Percentiles rank a stretch among this genome's conserved stretches.
phyloP scores from a whole-genome alignment of 2,888 invertebrate genomes.

The Aporophyla nigra region DNA sequence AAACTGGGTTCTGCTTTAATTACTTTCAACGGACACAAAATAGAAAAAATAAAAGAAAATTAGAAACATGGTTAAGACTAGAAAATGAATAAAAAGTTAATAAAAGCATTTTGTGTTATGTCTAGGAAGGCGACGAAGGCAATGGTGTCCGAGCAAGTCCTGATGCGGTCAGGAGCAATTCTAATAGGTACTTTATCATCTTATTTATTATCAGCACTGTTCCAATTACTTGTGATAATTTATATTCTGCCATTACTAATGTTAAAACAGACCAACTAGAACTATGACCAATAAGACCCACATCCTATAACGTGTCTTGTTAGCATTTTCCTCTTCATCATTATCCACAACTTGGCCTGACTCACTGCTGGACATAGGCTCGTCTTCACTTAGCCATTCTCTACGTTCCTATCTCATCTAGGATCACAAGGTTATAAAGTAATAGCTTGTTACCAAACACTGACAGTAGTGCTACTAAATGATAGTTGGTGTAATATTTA shows the following conservation, averaged over 20 bases:
- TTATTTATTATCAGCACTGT: not conserved
- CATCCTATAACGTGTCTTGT: too few species aligned
- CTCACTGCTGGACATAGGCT: not conserved
- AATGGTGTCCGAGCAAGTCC: conserved; percentile 84
- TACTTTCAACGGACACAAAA: not conserved
- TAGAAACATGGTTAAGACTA: not conserved
- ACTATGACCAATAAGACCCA: not conserved
- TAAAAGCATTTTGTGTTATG: conserved; percentile 44
- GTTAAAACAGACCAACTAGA: not conserved
- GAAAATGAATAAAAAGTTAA: not conserved
- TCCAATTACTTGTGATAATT: too few species aligned
- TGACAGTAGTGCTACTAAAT: not conserved
- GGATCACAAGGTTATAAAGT: not conserved
- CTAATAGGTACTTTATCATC: conserved; percentile 77
- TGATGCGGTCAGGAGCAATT: conserved; percentile 81
- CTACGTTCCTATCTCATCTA: not conserved
- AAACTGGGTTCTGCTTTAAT: too few species aligned
- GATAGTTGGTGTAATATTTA: not conserved
- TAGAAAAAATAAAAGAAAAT: too few species aligned
- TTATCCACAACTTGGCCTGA: not conserved
- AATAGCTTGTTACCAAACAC: not conserved
- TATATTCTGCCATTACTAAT: not conserved
- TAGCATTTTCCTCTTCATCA: not conserved
- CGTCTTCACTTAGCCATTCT: not conserved
- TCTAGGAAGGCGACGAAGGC: conserved; percentile 83